Percentiles rank a stretch among this genome's conserved stretches.
These are phyloP conservation scores for Cyprinodon variegatus DNA, from an alignment of 2,113 vertebrate species.

Conservation along the genomic window DNA sequence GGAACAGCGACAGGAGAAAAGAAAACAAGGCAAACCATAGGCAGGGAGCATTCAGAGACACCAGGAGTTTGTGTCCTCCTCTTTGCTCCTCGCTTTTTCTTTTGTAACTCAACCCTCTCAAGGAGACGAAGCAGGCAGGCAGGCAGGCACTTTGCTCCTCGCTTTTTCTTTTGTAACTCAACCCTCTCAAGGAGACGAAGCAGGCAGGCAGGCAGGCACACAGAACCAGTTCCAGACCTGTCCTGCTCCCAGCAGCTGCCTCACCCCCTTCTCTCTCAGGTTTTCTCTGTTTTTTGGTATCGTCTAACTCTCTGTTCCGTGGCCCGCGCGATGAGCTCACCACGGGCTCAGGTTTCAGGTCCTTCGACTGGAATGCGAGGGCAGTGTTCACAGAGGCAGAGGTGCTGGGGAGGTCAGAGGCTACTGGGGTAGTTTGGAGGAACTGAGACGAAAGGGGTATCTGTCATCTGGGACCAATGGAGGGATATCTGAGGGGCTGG, in stretches of 20 bases:
- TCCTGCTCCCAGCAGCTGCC: slow-evolving; percentile 40
- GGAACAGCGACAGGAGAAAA: slow-evolving; percentile 15
- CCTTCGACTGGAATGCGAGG: slow-evolving; percentile 73
- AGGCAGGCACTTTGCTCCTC: slow-evolving; percentile 53
- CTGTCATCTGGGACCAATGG: slow-evolving; percentile 46
- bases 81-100: slow-evolving; percentile 51
- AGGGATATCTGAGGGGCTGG: slow-evolving; percentile 51
- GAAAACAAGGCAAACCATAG: slow-evolving; percentile 27
- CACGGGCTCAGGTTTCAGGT: slow-evolving; percentile 71
- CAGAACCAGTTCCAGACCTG: slow-evolving; percentile 74
- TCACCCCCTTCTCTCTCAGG: slow-evolving; percentile 43
- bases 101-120: slow-evolving; percentile 70
- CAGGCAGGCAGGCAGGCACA: slow-evolving; percentile 51
- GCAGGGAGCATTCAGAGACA: slow-evolving; percentile 52
- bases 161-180: slow-evolving; percentile 64
- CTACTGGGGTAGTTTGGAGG: slow-evolving; percentile 43
- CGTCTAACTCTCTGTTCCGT: slow-evolving; percentile 67
- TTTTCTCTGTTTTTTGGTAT: slow-evolving; percentile 61
- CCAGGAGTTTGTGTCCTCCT: slow-evolving; percentile 63
- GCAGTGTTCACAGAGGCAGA: slow-evolving; percentile 63
- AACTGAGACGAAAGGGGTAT: slow-evolving; percentile 44
- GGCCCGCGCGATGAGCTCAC: slow-evolving; percentile 76
- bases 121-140: slow-evolving; percentile 50
- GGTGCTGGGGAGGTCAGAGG: slow-evolving; percentile 74
- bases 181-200: slow-evolving; percentile 59